These are phyloP conservation scores for Pemphigus obesinymphae DNA, from an alignment of 1,140 invertebrate species.

Conservation along the genomic window DNA sequence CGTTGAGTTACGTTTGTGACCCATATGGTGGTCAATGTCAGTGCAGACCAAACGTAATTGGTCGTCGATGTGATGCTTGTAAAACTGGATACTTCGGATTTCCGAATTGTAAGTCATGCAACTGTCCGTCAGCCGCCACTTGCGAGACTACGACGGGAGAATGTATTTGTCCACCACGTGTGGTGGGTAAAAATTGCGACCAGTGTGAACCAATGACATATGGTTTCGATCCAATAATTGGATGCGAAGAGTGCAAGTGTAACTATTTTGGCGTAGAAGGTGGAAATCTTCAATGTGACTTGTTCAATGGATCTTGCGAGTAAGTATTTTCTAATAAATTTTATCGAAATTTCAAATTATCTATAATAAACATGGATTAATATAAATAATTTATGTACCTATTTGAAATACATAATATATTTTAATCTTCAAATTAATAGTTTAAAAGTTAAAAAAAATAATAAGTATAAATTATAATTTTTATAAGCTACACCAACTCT, in stretches of 20 bases:
- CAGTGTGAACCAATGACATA: constrained; percentile 83
- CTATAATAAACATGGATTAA: no score
- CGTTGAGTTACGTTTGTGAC: constrained; percentile 80
- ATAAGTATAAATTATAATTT: no score
- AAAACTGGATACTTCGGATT: constrained; percentile 91
- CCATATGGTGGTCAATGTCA: constrained; percentile 93
- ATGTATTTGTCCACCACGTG: constrained; percentile 77
- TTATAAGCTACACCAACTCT: no score
- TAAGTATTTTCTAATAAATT: no score
- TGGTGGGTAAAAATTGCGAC: constrained; percentile 80
- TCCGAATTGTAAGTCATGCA: constrained; percentile 84
- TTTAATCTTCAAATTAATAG: no score
- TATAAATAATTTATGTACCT: no score
- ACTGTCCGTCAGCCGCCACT: constrained; percentile 75
- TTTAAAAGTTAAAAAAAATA: no score
- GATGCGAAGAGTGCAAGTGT: constrained; percentile 93
- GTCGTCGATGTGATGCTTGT: constrained; percentile 83
- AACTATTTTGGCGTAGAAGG: constrained; percentile 71
- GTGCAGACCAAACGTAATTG: constrained; percentile 91
- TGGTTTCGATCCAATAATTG: constrained; percentile 89
- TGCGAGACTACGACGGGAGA: constrained; percentile 71
- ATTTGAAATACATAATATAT: no score
- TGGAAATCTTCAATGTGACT: constrained; percentile 80
- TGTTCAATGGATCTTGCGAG: constrained; percentile 75
- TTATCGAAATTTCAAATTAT: no score